phyloP scores from a whole-genome alignment of 2,797 vertebrate genomes.

The Cuculus canorus region DNA sequence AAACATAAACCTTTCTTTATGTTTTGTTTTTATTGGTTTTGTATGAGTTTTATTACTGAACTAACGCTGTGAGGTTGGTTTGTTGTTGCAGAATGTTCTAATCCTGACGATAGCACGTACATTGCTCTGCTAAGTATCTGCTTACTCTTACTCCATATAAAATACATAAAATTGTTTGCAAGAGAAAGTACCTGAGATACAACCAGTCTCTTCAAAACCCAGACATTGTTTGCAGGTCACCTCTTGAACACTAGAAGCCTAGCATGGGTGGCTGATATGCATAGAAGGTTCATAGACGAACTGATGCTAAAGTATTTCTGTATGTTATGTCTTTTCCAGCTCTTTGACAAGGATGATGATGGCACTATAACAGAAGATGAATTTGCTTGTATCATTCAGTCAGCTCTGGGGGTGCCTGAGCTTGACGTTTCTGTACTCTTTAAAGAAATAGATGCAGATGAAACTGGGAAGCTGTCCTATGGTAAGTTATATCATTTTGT shows the following conservation, averaged over 20 bases:
- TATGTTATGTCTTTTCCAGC: constrained; percentile 67
- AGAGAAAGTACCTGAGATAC: neutral
- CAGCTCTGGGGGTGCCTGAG: constrained; percentile 88
- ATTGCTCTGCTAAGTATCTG: neutral
- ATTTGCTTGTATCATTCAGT: constrained; percentile 88
- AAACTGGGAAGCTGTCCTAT: constrained; percentile 87
- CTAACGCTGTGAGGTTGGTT: neutral
- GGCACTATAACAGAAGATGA: constrained; percentile 88
- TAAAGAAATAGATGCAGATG: constrained; percentile 88
- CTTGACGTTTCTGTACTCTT: constrained; percentile 90
- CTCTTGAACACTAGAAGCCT: neutral
- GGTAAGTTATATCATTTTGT: constrained; percentile 75
- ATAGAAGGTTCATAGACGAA: neutral
- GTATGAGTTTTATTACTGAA: neutral
- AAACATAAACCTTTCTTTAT: neutral
- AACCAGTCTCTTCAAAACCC: neutral
- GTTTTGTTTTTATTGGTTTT: neutral
- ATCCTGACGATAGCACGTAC: neutral
- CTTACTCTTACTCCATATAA: neutral
- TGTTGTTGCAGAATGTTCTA: neutral
- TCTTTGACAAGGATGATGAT: constrained; percentile 93
- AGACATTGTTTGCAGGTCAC: neutral
- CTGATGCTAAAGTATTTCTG: neutral
- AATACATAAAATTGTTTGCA: neutral
- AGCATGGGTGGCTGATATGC: neutral